Conservation (phyloP, 1,140 invertebrate species). For the Aphaenogaster floridana region DNA sequence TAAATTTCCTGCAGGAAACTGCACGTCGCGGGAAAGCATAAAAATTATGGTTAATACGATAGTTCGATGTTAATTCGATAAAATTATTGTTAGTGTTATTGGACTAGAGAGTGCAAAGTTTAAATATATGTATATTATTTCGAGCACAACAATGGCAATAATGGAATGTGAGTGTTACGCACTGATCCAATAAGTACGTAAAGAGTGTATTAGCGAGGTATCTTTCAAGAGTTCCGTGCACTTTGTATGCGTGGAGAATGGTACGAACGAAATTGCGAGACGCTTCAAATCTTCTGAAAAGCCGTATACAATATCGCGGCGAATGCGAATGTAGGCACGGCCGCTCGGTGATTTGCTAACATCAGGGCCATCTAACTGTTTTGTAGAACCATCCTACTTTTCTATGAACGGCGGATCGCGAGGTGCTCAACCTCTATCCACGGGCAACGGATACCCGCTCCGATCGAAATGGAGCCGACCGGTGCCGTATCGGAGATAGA, state of each 20-base stretch:
- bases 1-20: neutral
- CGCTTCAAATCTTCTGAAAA: constrained; percentile 28
- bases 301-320: constrained; percentile 22
- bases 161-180: neutral
- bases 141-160: neutral
- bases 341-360: constrained; percentile 67
- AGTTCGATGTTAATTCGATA: neutral
- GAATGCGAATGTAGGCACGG: constrained; percentile 58
- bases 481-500: neutral
- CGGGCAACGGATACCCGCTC: neutral
- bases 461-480: neutral
- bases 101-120: neutral
- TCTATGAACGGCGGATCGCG: constrained; percentile 48
- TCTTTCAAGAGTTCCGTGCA: neutral
- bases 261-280: neutral
- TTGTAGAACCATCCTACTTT: constrained; percentile 74
- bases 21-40: neutral
- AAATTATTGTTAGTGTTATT: neutral
- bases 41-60: neutral
- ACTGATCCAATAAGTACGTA: neutral
- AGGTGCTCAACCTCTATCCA: constrained; percentile 66
- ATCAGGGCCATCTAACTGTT: constrained; percentile 75
- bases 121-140: too few relatives aligned
- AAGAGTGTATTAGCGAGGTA: neutral
- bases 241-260: neutral